Evolutionary conservation across 2,888 invertebrate species (phyloP).

Genomic region (Amphipoea lucens): DNA sequence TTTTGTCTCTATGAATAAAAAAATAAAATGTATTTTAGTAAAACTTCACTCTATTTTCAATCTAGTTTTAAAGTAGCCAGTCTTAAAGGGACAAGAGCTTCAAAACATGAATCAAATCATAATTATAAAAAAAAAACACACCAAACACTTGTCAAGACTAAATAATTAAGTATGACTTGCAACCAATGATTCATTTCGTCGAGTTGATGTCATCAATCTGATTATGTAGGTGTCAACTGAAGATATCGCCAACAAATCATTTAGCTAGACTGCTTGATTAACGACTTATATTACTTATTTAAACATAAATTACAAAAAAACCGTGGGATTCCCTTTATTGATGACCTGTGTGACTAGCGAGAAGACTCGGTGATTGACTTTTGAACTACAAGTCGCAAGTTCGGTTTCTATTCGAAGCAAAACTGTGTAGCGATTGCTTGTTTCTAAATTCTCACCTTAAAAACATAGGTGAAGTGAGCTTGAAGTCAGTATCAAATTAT

Average conservation of each 20-base stretch:
- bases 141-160: not conserved
- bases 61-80: not conserved
- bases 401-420: not conserved
- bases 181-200: slow-evolving; percentile 18
- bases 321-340: not conserved
- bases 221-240: slow-evolving; percentile 24
- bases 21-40: not conserved
- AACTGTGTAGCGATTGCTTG: not conserved
- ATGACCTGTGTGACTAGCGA: not conserved
- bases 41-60: not conserved
- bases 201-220: slow-evolving; percentile 33
- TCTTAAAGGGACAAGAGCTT: not conserved
- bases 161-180: not conserved
- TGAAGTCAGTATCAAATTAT: too few relatives aligned
- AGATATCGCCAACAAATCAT: slow-evolving; percentile 13
- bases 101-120: not conserved
- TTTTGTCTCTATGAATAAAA: too few relatives aligned
- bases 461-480: not conserved
- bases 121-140: not conserved
- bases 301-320: not conserved
- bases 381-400: not conserved
- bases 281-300: not conserved
- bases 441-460: not conserved
- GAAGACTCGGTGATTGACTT: not conserved
- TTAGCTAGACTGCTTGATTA: not conserved